Percentiles rank a stretch among this genome's conserved stretches.
Evolutionary conservation across 2,113 vertebrate species (phyloP).

Genomic region (Perca schrenkii): DNA sequence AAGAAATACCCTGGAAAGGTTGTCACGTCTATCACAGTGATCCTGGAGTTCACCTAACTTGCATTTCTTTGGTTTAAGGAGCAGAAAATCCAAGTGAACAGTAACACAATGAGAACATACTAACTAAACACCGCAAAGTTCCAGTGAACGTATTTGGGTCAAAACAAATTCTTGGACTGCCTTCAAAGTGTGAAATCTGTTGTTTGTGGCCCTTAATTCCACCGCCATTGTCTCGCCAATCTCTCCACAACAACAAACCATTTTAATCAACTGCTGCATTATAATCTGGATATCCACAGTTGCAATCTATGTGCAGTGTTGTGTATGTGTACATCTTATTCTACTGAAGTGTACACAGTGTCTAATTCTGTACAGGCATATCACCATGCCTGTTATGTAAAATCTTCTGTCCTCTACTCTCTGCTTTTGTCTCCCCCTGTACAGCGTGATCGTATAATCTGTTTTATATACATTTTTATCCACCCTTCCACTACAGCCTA

Average conservation of each 20-base stretch:
- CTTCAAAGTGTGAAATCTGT: neutral
- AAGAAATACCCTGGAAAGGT: neutral
- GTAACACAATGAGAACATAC: neutral
- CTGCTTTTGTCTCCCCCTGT: slow-evolving; percentile 29
- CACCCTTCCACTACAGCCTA: neutral
- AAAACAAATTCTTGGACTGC: neutral
- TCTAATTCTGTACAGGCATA: slow-evolving; percentile 21
- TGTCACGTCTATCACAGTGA: neutral
- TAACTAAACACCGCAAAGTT: neutral
- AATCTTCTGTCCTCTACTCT: slow-evolving; percentile 23
- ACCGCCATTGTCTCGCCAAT: neutral
- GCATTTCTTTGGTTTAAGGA: neutral
- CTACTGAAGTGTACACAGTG: slow-evolving; percentile 12
- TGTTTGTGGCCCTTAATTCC: slow-evolving; percentile 4
- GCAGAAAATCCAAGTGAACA: neutral
- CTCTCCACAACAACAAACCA: neutral
- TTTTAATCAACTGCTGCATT: slow-evolving; percentile 32
- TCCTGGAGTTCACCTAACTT: neutral
- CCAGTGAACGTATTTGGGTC: neutral
- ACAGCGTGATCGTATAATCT: neutral
- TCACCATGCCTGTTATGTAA: slow-evolving; percentile 43
- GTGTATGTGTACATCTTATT: slow-evolving; percentile 20
- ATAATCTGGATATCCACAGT: slow-evolving; percentile 30
- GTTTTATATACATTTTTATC: neutral
- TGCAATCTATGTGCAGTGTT: slow-evolving; percentile 12